phyloP scores from a whole-genome alignment of 2,888 invertebrate species.

The Harpalus rubripes region DNA sequence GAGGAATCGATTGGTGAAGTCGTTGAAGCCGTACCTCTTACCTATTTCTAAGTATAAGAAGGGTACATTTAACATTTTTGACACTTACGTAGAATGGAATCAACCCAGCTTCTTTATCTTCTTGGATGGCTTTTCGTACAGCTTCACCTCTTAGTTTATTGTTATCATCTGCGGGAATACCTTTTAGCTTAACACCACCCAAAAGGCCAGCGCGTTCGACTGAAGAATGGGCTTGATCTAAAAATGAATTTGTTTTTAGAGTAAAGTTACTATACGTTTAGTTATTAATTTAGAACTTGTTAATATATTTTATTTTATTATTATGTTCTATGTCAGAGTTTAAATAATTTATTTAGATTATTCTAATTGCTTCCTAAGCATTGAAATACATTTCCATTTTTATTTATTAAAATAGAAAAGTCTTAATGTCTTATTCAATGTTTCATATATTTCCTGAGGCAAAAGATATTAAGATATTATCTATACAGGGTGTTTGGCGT shows the following conservation, averaged over 20 bases:
- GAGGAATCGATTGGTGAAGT: no score
- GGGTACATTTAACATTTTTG: conserved; percentile 11
- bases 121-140: conserved; percentile 87
- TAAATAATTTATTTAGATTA: not conserved
- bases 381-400: not conserved
- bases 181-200: conserved; percentile 90
- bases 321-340: not conserved
- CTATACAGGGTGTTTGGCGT: no score
- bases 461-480: no score
- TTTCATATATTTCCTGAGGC: no score
- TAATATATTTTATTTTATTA: conserved; percentile 25
- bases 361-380: not conserved
- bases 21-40: no score
- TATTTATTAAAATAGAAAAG: no score
- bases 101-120: conserved; percentile 92
- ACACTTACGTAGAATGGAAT: conserved; percentile 96
- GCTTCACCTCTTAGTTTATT: conserved; percentile 87
- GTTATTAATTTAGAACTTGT: no score
- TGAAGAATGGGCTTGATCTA: conserved; percentile 94
- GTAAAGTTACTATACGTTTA: not conserved
- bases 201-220: conserved; percentile 95
- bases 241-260: conserved; percentile 65
- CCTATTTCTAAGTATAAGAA: not conserved
- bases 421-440: no score
- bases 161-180: conserved; percentile 85